Evolutionary conservation across 2,888 invertebrate genomes (phyloP).

Genomic region (Deilephila elpenor): DNA sequence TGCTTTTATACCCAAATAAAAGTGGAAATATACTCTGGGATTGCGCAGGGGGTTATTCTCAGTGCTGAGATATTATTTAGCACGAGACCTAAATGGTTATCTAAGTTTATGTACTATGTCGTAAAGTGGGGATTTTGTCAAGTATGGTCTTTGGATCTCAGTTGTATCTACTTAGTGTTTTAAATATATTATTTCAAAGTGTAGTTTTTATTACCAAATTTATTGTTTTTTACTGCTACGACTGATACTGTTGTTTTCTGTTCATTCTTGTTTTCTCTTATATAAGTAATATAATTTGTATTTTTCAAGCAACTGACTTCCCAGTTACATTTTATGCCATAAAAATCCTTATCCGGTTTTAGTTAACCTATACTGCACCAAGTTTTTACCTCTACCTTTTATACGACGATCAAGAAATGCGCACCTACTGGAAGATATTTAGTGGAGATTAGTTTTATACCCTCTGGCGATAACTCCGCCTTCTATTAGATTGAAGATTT

Average conservation of each 20-base stretch:
- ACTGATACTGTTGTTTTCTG: too few species aligned
- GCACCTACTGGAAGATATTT: neutral
- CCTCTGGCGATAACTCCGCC: neutral
- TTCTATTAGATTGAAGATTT: neutral
- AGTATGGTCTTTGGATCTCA: neutral
- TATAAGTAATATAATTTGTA: too few species aligned
- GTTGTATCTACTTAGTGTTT: neutral
- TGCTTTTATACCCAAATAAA: conserved; percentile 73
- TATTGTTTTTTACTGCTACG: too few species aligned
- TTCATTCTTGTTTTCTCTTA: too few species aligned
- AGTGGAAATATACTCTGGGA: conserved; percentile 53
- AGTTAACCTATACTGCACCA: too few species aligned
- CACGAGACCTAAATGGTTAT: neutral
- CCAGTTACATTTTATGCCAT: too few species aligned
- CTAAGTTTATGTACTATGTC: neutral
- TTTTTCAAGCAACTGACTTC: too few species aligned
- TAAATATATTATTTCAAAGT: neutral
- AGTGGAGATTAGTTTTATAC: conserved; percentile 13
- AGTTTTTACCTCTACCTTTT: neutral
- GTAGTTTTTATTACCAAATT: too few species aligned
- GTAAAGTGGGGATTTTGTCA: conserved; percentile 5
- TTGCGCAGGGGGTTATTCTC: conserved; percentile 21
- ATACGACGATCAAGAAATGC: neutral
- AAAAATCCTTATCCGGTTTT: too few species aligned
- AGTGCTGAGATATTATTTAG: neutral